Evolutionary conservation across 2,113 vertebrate genomes (phyloP).

Genomic region (Calyptommatus sinebrachiatus): DNA sequence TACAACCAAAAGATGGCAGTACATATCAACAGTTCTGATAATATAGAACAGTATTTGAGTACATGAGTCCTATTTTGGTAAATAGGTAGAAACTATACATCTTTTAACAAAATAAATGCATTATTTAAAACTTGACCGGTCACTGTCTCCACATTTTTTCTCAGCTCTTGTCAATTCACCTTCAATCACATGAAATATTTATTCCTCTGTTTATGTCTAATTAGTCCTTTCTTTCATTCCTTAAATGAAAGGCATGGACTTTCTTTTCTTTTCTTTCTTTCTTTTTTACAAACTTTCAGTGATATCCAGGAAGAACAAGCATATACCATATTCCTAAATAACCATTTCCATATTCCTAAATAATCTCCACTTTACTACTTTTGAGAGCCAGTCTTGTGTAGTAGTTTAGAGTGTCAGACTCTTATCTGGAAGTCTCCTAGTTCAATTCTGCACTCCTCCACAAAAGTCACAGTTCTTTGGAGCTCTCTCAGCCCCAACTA

Average conservation of each 20-base stretch:
- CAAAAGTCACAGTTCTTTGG: too few species aligned
- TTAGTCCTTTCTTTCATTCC: neutral
- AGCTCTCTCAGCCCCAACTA: too few species aligned
- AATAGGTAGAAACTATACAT: slow-evolving; percentile 12
- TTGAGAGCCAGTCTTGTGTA: too few species aligned
- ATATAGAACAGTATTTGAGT: slow-evolving; percentile 30
- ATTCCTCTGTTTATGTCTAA: slow-evolving; percentile 17
- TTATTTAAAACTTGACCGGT: slow-evolving; percentile 44
- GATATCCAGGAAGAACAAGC: slow-evolving; percentile 22
- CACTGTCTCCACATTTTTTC: neutral
- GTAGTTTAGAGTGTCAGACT: too few species aligned
- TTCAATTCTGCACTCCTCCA: too few species aligned
- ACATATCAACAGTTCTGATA: slow-evolving; percentile 71
- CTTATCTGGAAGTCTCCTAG: too few species aligned
- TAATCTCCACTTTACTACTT: neutral
- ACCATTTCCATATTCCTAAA: slow-evolving; percentile 15
- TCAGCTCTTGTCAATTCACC: slow-evolving; percentile 19
- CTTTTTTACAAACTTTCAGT: slow-evolving; percentile 33
- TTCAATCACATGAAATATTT: slow-evolving; percentile 22
- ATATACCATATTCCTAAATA: slow-evolving; percentile 15
- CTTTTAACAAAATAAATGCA: slow-evolving; percentile 42
- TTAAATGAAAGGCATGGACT: neutral
- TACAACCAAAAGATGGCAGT: slow-evolving; percentile 79
- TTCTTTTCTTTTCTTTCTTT: neutral
- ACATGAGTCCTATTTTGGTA: slow-evolving; percentile 39